Evolutionary conservation across 2,113 vertebrate species (phyloP), one percentile per base, ranked within the genome.

Genomic region (Poecilia latipinna): DNA sequence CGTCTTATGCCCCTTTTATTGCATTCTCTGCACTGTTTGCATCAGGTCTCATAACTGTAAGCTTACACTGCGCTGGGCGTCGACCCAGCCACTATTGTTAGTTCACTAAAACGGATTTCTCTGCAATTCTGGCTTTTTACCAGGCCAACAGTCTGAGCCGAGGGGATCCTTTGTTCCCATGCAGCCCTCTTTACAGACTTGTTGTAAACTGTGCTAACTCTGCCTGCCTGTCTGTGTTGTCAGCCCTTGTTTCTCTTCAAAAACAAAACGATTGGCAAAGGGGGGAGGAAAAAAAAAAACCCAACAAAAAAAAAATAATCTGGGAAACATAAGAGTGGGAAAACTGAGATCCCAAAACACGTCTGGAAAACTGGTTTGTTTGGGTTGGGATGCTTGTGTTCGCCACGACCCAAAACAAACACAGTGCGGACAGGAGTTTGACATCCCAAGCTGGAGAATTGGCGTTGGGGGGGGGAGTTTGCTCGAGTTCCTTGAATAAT

Each of bases 341-440:
- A 57, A 26, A 29, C 8, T 35, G 68, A 60, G 24, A 15, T 48
- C 69, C 42, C 42, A 12, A 31, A 68, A 75, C 77, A 32, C 64
- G 67, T 77, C 82, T 80, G 77, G 0, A 5, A 63, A 83, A 80
- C 29, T 48, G 0, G 2, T 81, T 51, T 74, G 66, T 60, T 81
- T 77, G 62, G 19, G 63, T 79, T 65, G 51, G 71, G 31, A 15
- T 65, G 0, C 35, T 12, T 71, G 72, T 12, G 1, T 24, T 74
- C 72, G 39, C 74, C 1, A 3, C 0, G 11, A 61, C 70, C 60
- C 15, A 17, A 0, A 28, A 54, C 61, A 4, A 75, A 76, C 68
- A 70, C 19, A 2, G 24, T 24, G 22, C 22, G 51, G 51, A 57
- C 51, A 57, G 24, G 54, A 44, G 75, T 65, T 65, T 13, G 61